Percentiles rank a stretch among this genome's conserved stretches.
Conservation (phyloP, 1,140 invertebrate species). For the Hypothenemus hampei region DNA sequence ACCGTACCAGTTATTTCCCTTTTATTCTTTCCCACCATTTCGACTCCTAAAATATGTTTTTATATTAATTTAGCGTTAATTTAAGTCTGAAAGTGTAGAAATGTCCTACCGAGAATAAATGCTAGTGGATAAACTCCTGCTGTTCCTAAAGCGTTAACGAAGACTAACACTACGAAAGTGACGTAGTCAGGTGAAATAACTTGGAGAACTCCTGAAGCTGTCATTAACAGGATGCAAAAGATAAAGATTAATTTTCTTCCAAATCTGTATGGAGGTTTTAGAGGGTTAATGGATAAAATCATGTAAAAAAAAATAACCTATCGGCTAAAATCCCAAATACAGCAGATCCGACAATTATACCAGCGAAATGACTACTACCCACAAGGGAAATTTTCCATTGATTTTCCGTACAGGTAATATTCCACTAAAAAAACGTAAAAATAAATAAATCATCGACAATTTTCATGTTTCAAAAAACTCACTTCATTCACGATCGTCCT, state of each 20-base stretch:
- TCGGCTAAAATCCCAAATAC: conserved; percentile 56
- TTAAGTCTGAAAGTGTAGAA: background rate
- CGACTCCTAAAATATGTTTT: conserved; percentile 53
- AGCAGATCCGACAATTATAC: conserved; percentile 54
- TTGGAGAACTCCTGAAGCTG: conserved; percentile 51
- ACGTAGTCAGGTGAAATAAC: conserved; percentile 52
- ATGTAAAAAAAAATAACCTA: conserved; percentile 44
- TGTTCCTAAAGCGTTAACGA: conserved; percentile 55
- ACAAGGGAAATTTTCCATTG: conserved; percentile 60
- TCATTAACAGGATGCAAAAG: conserved; percentile 53
- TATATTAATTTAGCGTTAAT: background rate
- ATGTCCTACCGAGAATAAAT: conserved; percentile 58
- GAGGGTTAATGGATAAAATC: conserved; percentile 5
- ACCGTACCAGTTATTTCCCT: conserved; percentile 60
- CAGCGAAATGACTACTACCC: conserved; percentile 58
- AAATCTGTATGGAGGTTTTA: conserved; percentile 50
- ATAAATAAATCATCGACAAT: background rate
- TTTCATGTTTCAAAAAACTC: conserved; percentile 32
- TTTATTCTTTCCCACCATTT: conserved; percentile 59
- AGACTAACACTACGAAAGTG: conserved; percentile 52
- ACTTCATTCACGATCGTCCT: conserved; percentile 55
- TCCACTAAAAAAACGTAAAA: conserved; percentile 47
- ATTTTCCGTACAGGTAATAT: conserved; percentile 55
- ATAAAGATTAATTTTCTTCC: conserved; percentile 57
- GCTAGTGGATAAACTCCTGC: conserved; percentile 58